Conservation (phyloP, 1,140 invertebrate species). For the Aphelenchoides fujianensis region DNA sequence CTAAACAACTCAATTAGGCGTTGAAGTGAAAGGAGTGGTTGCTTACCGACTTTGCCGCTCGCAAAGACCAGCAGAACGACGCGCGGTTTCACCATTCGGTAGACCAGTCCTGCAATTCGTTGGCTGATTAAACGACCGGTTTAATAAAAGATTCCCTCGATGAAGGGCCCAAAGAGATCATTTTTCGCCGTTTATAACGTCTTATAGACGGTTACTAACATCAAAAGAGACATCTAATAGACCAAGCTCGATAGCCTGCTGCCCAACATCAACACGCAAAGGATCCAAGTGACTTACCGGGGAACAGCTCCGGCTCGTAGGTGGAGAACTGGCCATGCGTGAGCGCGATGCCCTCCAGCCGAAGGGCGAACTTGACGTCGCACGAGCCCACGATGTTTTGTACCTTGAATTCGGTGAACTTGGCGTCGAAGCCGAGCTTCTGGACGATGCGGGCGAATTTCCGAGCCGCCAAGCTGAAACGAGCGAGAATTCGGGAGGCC, state of each 20-base stretch:
- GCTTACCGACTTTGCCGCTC: conserved; percentile 40
- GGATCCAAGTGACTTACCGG: no score
- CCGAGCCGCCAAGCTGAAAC: conserved; percentile 78
- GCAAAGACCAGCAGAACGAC: conserved; percentile 77
- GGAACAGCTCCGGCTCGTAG: conserved; percentile 77
- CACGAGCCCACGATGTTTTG: conserved; percentile 99
- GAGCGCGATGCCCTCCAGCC: conserved; percentile 91
- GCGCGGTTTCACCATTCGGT: conserved; percentile 96
- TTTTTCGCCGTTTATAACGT: no score
- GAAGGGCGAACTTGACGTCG: conserved; percentile 97
- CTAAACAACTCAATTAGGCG: conserved; percentile 21
- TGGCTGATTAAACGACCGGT: no score
- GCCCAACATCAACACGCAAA: no score
- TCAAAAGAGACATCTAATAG: no score
- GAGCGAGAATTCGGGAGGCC: conserved; percentile 59
- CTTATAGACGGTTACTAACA: no score
- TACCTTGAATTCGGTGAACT: conserved; percentile 96
- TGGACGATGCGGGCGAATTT: conserved; percentile 99
- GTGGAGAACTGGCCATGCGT: conserved; percentile 92
- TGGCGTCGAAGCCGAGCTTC: conserved; percentile 92
- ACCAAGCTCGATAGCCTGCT: no score
- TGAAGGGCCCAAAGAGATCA: no score
- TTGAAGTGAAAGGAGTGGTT: background rate
- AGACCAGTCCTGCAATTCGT: no score
- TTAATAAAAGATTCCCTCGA: no score